Base-by-base conservation (phyloP, 2,888 invertebrate genomes). In the Drosophila formosana region DNA sequence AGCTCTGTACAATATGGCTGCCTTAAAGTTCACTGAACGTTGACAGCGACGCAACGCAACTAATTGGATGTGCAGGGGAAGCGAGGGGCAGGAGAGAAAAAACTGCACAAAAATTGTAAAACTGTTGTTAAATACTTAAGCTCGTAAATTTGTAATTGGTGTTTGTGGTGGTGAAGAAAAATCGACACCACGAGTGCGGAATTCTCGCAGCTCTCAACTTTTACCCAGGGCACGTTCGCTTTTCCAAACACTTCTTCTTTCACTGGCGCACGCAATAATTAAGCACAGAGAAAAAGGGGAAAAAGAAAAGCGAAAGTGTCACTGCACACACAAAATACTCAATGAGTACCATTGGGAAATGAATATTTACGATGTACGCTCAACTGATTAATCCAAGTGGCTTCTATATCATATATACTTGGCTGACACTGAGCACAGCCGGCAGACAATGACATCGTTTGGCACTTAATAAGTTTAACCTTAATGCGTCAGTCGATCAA, bases 381-480 rank as follows among this genome's bases (percentile, higher is more conserved):
- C 18, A 18, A 57, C 64, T 45, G 66, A 61, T 72, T 45, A 72
- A 71, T 37, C 34, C 28, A 55, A 70, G 30, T 26, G 26, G 32
- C n/a, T 58, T 13, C 46, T 51, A 55, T 28, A 9, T 1, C 11
- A 34, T 3, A 34, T 37, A 37, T 26, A 47, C 18, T 11, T n/a
- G 25, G 32, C 50, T 18, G 47, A 39, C 56, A 46, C 41, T 65
- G 71, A 45, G 37, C 5, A 52, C 62, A 62, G 68, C 37, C 51
- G 23, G 32, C 56, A 77, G 85, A 62, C 82, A 84, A 80, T 82
- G 87, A 84, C 83, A 87, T 78, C 83, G 82, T 73, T 84, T 75
- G 78, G 65, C 83, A 67, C 68, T 83, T 82, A 83, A 83, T 75
- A 84, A 75, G 66, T 80, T 72, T 75, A 69, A 72, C 83, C 83